These are phyloP conservation scores for Glomeris maerens DNA, from an alignment of 1,140 invertebrate genomes.

Conservation along the genomic window DNA sequence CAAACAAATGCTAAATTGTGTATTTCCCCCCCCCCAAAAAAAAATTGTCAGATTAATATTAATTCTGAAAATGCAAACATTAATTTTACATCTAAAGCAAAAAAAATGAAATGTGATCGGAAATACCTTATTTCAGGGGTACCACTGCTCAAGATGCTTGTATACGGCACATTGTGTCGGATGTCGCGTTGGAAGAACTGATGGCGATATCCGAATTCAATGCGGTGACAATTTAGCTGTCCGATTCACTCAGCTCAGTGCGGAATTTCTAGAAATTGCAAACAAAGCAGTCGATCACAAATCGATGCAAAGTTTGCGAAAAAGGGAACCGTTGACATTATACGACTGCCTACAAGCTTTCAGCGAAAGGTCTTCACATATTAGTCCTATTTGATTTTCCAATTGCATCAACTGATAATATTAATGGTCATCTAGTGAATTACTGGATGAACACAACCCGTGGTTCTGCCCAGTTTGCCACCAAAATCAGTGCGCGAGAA, in stretches of 20 bases:
- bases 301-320: conserved; percentile 30
- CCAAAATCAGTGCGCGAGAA: no score
- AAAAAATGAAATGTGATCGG: conserved; percentile 45
- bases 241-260: conserved; percentile 24
- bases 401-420: no score
- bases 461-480: no score
- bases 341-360: conserved; percentile 50
- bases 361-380: no score
- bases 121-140: conserved; percentile 43
- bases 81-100: no score
- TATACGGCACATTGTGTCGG: conserved; percentile 44
- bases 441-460: no score
- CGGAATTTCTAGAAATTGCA: conserved; percentile 17
- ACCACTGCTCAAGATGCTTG: conserved; percentile 46
- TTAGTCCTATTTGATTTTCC: no score
- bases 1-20: no score
- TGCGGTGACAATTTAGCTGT: conserved; percentile 46
- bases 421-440: no score
- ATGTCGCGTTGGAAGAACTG: conserved; percentile 39
- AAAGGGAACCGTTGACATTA: conserved; percentile 40
- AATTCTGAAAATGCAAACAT: no score
- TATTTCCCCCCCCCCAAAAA: no score
- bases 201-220: conserved; percentile 38
- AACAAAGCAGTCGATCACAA: neutral
- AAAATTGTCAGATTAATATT: no score